These are phyloP conservation scores for Caiman crocodilus DNA, from an alignment of 2,797 vertebrate genomes.

Conservation along the genomic window DNA sequence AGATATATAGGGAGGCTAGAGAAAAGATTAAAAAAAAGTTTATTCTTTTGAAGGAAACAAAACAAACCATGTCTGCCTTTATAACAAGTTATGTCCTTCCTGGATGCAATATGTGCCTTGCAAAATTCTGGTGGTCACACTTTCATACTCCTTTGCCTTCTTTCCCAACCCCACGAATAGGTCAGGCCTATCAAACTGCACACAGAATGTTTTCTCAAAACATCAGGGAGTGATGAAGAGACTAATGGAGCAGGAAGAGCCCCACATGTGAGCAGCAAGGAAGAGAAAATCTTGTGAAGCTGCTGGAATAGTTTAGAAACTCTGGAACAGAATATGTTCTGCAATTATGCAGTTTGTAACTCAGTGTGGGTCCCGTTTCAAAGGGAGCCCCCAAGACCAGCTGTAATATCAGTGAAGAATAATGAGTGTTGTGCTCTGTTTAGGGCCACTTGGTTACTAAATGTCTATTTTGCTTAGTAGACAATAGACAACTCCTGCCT, in stretches of 20 bases:
- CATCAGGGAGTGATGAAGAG: background rate
- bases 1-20: no score
- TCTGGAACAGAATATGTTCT: background rate
- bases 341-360: no score
- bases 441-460: background rate
- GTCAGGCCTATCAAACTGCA: background rate
- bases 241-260: accelerated
- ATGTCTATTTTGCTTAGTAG: background rate
- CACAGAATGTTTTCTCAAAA: background rate
- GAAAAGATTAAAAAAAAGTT: no score
- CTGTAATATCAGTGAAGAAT: background rate
- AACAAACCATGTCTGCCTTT: background rate
- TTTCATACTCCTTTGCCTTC: background rate
- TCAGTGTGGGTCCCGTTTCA: background rate
- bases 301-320: background rate
- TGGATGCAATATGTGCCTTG: background rate
- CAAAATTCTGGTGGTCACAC: background rate
- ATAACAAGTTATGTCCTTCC: background rate
- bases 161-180: background rate
- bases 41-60: background rate
- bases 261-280: accelerated
- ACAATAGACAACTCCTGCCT: background rate
- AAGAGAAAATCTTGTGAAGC: background rate
- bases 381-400: background rate
- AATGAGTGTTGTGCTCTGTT: background rate